Conservation (phyloP, 2,113 vertebrate genomes). For the Clarias magur region DNA sequence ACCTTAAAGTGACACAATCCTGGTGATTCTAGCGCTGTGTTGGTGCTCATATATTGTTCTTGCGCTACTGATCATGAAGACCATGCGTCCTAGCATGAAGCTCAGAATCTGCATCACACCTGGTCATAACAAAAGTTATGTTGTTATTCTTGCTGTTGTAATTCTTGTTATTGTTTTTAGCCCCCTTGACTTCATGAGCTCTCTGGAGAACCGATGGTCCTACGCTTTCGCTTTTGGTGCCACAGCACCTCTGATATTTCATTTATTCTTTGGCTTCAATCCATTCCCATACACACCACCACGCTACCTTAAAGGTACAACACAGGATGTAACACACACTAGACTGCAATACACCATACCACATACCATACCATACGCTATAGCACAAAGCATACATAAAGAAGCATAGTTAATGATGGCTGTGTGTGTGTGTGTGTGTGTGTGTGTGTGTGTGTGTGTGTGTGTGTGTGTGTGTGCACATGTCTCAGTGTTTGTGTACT, state of each 20-base stretch:
- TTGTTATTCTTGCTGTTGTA: neutral
- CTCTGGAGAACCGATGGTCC: slow-evolving; percentile 84
- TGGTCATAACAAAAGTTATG: neutral
- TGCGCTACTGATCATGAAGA: too few species aligned
- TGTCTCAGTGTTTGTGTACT: slow-evolving; percentile 68
- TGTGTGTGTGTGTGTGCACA: slow-evolving; percentile 2
- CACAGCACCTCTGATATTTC: slow-evolving; percentile 77
- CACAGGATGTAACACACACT: neutral
- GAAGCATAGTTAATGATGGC: neutral
- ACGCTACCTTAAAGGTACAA: slow-evolving; percentile 77
- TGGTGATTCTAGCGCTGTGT: too few species aligned
- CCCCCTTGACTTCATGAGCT: slow-evolving; percentile 81
- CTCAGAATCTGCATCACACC: neutral
- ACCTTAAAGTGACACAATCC: too few species aligned
- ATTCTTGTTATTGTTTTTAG: slow-evolving; percentile 59
- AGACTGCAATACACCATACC: too few species aligned
- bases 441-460: slow-evolving; percentile 20
- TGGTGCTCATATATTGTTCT: too few species aligned
- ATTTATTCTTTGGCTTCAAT: slow-evolving; percentile 78
- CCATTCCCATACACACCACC: slow-evolving; percentile 67
- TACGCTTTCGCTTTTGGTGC: slow-evolving; percentile 84
- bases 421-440: neutral
- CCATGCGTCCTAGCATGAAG: neutral
- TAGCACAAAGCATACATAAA: neutral
- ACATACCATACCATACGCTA: neutral